Evolutionary conservation across 2,113 vertebrate genomes (phyloP), one percentile per base, ranked within the genome.

Genomic region (Leptobrachium ailaonicum): DNA sequence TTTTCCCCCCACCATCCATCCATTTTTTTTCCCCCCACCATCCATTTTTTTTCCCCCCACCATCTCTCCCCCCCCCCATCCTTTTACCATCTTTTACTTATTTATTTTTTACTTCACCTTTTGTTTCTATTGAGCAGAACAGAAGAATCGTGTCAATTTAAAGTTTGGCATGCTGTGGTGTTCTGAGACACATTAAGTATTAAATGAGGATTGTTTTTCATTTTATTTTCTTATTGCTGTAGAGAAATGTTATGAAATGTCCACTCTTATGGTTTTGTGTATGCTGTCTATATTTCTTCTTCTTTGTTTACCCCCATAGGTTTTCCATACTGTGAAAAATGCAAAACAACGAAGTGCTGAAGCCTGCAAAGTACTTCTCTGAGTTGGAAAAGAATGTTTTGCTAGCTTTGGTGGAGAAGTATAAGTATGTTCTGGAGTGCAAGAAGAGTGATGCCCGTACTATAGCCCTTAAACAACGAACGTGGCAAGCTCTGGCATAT

Each of bases 261-360:
- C 20, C 20, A 32, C 20, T 32, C 0, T 32, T 32, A 32, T 50
- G 47, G 47, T 50, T 50, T 50, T 50, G 47, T 50, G 4, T 50
- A 50, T 5, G 47, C 47, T 5, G 11, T 68, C 3, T 68, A 41
- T 70, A 4, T 32, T 20, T 43, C 2, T 64, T 5, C 53, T 58
- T 60, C 86, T 85, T 87, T 88, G 32, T 73, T 87, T 89, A 5
- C 86, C 54, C 2, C 82, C 91, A 91, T 87, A 84, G 86, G 82
- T 87, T 85, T 88, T 82, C 53, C 86, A 79, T 82, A 86, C 86
- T 56, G 83, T 88, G 89, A 90, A 94, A 94, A 90, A 94, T 94
- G 93, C 93, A 94, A 94, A 94, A 94, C 87, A 89, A 88, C 90
- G 92, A 94, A 93, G 90, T 94, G 56, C 91, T 94, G 89, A 94